Base-by-base conservation (phyloP, 2,888 invertebrate genomes). In the Coelinius sp. region DNA sequence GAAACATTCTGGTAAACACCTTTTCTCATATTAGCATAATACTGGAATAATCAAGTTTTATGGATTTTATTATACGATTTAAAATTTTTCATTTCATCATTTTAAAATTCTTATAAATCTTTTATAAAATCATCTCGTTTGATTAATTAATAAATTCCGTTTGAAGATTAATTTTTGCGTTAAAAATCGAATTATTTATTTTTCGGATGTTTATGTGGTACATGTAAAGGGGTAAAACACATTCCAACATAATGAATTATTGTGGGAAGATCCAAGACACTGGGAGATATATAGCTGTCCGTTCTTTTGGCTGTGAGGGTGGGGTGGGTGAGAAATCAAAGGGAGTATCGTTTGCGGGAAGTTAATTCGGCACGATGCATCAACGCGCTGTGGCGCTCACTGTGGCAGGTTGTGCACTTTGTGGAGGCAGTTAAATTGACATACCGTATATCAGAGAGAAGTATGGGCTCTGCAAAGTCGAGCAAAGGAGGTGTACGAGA, bases 381-480 rank as follows among this genome's bases (percentile, higher is more conserved):
- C 72, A 73, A 69, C 71, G 65, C 59, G 68, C 52, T 63, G 52
- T 59, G 69, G 71, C 70, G 27, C 53, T 53, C 53, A 27, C 25
- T 53, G 53, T 20, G 31, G 31, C 63, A 66, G 64, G 64, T 70
- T 64, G 46, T 73, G 76, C 78, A 78, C 79, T 82, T 80, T 77
- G 79, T 77, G 72, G 75, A 76, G 75, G 77, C 79, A 78, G 76
- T 83, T 82, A 81, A 82, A 82, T 82, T 80, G 82, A 82, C 82
- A 80, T 81, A 77, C 77, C 81, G 78, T 81, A 79, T 77, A 81
- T 82, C 80, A 81, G 75, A 25, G 75, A 78, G 80, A 82, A 79
- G 79, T 79, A 80, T 79, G 76, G 76, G 68, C 71, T 63, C 71
- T 73, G 65, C 62, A 38, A 31, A 31, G 66, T 65, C 44, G 38